Evolutionary conservation across 2,888 invertebrate genomes (phyloP).

Genomic region (Calameuta idolon): DNA sequence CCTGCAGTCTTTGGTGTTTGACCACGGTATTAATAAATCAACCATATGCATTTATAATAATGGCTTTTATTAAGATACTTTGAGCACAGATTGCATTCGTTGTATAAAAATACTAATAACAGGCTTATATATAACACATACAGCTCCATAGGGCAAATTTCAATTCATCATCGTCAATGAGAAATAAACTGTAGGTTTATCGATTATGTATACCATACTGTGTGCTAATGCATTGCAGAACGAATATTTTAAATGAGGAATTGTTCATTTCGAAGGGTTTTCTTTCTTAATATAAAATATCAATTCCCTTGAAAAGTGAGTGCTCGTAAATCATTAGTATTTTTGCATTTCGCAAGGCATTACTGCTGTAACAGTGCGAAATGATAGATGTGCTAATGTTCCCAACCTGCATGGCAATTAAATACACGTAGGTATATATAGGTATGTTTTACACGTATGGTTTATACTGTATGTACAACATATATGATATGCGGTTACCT

Average conservation of each 20-base stretch:
- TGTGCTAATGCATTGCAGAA: neutral
- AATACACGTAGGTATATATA: neutral
- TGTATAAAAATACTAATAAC: neutral
- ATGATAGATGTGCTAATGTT: neutral
- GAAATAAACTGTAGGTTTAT: neutral
- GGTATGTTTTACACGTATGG: neutral
- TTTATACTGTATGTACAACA: neutral
- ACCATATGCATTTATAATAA: neutral
- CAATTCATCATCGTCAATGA: neutral
- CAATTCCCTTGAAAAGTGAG: neutral
- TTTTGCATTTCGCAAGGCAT: neutral
- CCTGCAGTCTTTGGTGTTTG: neutral
- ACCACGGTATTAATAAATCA: neutral
- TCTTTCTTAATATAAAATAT: neutral
- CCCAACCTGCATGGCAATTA: neutral
- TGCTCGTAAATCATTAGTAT: neutral
- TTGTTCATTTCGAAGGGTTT: neutral
- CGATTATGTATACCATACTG: neutral
- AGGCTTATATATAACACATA: neutral
- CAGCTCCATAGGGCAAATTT: neutral
- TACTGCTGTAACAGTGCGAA: neutral
- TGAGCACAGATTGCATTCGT: neutral
- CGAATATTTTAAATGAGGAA: neutral
- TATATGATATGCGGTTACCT: neutral
- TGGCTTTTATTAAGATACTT: neutral